phyloP scores from a whole-genome alignment of 2,797 vertebrate species.

The Neopelma chrysocephalum region DNA sequence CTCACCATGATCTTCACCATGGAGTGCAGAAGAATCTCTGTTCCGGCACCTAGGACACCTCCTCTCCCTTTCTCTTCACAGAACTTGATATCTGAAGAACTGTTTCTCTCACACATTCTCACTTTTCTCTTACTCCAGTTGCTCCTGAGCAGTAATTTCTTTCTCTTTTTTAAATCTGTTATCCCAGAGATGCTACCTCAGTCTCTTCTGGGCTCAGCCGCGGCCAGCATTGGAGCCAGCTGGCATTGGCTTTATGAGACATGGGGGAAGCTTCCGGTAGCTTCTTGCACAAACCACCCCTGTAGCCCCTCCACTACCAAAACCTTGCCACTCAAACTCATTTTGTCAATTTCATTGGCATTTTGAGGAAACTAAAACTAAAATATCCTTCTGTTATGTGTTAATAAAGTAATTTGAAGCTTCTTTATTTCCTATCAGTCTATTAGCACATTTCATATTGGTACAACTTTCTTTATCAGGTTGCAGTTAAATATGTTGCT shows the following conservation, averaged over 20 bases:
- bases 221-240: background rate
- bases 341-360: background rate
- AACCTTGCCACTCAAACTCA: background rate
- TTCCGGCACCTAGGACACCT: rapidly evolving
- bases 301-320: background rate
- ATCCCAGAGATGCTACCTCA: background rate
- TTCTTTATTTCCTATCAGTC: background rate
- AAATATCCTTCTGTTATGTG: background rate
- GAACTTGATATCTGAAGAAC: background rate
- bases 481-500: background rate
- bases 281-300: background rate
- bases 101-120: background rate
- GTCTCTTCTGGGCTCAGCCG: background rate
- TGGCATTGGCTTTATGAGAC: background rate
- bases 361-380: background rate
- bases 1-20: background rate
- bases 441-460: background rate
- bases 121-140: background rate
- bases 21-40: background rate
- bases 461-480: background rate
- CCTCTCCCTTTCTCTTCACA: background rate
- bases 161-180: background rate
- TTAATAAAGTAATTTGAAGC: background rate
- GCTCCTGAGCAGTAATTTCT: background rate
- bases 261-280: background rate